Conservation (phyloP, 2,888 invertebrate genomes). For the Sclerodermus sp. region DNA sequence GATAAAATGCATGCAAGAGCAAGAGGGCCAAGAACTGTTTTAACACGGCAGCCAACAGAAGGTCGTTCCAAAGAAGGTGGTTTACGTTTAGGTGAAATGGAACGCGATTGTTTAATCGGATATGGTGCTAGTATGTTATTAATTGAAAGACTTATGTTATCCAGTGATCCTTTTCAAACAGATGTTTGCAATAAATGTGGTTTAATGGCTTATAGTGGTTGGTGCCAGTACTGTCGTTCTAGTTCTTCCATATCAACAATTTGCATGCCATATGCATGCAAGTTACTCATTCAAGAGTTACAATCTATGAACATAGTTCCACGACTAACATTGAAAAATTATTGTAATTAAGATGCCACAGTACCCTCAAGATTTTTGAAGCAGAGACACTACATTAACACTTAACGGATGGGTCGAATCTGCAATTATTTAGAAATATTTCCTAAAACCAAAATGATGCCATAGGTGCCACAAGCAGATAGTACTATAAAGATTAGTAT, state of each 20-base stretch:
- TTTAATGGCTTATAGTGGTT: slow-evolving; percentile 88
- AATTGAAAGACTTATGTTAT: slow-evolving; percentile 95
- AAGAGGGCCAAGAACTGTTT: slow-evolving; percentile 89
- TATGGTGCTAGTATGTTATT: slow-evolving; percentile 97
- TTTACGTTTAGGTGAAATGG: slow-evolving; percentile 97
- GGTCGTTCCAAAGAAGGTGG: slow-evolving; percentile 95
- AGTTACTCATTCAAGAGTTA: slow-evolving; percentile 94
- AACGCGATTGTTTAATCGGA: slow-evolving; percentile 97
- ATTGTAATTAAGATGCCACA: slow-evolving; percentile 47
- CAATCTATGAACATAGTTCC: slow-evolving; percentile 98
- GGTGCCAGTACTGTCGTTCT: slow-evolving; percentile 96
- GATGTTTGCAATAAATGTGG: slow-evolving; percentile 97
- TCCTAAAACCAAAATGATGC: too few species aligned
- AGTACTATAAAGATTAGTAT: too few species aligned
- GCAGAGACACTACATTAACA: too few species aligned
- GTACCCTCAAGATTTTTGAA: too few species aligned
- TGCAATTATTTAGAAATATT: too few species aligned
- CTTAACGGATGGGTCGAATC: too few species aligned
- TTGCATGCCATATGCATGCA: slow-evolving; percentile 98
- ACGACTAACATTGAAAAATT: slow-evolving; percentile 75
- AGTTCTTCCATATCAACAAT: slow-evolving; percentile 91
- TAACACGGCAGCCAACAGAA: slow-evolving; percentile 98
- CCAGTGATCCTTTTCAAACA: slow-evolving; percentile 96
- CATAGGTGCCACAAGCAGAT: too few species aligned
- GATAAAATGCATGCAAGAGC: slow-evolving; percentile 99